Percentiles rank a stretch among this genome's conserved stretches.
Conservation (phyloP, 2,888 invertebrate species). For the Leptarthrus brevirostris region DNA sequence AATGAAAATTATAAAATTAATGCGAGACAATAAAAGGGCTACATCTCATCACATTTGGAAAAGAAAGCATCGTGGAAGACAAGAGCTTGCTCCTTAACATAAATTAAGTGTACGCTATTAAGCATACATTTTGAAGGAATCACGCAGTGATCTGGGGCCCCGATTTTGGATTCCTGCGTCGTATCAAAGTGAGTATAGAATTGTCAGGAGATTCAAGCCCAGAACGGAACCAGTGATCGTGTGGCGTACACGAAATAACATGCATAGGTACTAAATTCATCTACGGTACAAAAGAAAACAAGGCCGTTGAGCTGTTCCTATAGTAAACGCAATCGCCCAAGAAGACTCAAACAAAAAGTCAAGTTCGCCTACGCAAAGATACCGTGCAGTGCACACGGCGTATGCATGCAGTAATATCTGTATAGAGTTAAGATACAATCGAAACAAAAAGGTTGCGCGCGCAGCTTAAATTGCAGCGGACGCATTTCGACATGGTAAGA, state of each 20-base stretch:
- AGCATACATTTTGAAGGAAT: constrained; percentile 14
- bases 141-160: constrained; percentile 18
- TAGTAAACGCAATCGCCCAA: constrained; percentile 32
- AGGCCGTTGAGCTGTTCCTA: constrained; percentile 42
- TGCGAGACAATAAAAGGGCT: constrained; percentile 21
- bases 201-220: background rate
- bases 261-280: constrained; percentile 19
- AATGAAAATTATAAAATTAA: constrained; percentile 27
- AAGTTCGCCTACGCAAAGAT: constrained; percentile 43
- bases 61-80: constrained; percentile 2
- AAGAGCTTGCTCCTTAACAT: constrained; percentile 6
- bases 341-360: constrained; percentile 35
- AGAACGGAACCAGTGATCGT: background rate
- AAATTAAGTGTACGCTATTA: constrained; percentile 22
- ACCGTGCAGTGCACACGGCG: constrained; percentile 2
- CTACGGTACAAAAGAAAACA: constrained; percentile 37
- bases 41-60: background rate
- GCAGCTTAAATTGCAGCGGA: constrained; percentile 33
- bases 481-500: constrained; percentile 37
- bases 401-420: background rate
- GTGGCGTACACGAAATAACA: background rate
- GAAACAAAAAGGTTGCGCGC: constrained; percentile 22
- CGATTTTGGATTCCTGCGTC: background rate
- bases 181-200: constrained; percentile 6
- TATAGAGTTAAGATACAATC: background rate